These are phyloP conservation scores for Melopsittacus undulatus DNA, from an alignment of 2,797 vertebrate genomes.

Conservation along the genomic window DNA sequence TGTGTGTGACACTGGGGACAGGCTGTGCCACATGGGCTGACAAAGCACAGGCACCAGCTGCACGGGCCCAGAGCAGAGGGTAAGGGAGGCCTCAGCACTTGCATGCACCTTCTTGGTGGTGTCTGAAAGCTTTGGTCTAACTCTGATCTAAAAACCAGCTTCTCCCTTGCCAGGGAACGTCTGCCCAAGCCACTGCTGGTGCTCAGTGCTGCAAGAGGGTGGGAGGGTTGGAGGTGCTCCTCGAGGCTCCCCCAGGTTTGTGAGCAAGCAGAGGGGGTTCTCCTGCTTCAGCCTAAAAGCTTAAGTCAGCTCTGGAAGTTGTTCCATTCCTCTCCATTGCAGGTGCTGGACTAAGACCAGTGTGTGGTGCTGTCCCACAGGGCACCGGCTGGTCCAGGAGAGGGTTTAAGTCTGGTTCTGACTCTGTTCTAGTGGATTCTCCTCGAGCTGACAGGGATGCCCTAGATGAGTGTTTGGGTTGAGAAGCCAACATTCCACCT, in stretches of 20 bases:
- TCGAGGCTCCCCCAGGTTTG: not conserved
- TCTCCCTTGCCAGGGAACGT: not conserved
- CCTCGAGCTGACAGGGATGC: fast-evolving
- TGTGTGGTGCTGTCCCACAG: fast-evolving
- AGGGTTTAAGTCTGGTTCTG: not conserved
- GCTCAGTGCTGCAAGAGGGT: not conserved
- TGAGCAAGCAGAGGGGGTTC: not conserved
- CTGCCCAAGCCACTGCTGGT: not conserved
- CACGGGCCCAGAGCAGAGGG: not conserved
- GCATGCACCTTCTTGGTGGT: not conserved
- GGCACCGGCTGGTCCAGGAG: not conserved
- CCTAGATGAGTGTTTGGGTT: not conserved
- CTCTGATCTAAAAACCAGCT: not conserved
- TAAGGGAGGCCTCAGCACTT: not conserved
- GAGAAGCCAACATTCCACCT: not conserved
- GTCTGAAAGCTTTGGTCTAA: not conserved
- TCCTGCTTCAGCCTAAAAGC: not conserved
- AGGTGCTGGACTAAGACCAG: not conserved
- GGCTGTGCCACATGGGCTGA: not conserved
- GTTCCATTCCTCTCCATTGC: not conserved
- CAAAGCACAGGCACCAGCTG: not conserved
- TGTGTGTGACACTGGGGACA: not conserved
- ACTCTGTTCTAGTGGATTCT: not conserved
- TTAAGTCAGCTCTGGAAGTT: not conserved
- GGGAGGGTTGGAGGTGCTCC: not conserved